A percentile compares a stretch with the other conserved stretches of the same genome.
phyloP scores from a whole-genome alignment of 1,140 invertebrate genomes.

The Metaphire vulgaris region DNA sequence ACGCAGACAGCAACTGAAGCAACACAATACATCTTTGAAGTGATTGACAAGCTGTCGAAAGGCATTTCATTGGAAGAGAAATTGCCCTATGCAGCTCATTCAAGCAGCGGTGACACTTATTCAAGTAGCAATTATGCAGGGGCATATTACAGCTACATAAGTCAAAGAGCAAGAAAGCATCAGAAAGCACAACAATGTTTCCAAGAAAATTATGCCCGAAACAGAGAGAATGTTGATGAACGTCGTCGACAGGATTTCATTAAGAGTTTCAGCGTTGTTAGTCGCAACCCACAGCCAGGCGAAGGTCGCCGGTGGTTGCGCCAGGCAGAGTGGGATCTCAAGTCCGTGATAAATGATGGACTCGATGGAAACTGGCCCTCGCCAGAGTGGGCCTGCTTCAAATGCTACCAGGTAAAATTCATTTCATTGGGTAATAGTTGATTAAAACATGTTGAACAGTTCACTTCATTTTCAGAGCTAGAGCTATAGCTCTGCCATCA shows the following conservation, averaged over 20 bases:
- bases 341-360: not conserved
- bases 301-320: slow-evolving; percentile 10
- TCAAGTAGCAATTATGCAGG: not conserved
- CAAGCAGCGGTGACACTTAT: slow-evolving; percentile 1
- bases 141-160: not conserved
- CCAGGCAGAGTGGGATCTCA: slow-evolving; percentile 3
- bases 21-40: slow-evolving; percentile 33
- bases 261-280: not conserved
- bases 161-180: not conserved
- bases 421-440: too few relatives aligned
- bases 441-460: not conserved
- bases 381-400: slow-evolving; percentile 3
- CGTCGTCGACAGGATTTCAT: not conserved
- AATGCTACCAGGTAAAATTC: slow-evolving; percentile 15
- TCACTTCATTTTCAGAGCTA: not conserved
- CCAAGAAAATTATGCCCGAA: not conserved
- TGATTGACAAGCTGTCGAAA: slow-evolving; percentile 27
- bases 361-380: not conserved
- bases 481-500: not conserved
- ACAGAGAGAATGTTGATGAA: not conserved
- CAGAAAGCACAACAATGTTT: not conserved
- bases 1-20: slow-evolving; percentile 36
- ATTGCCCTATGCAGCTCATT: not conserved
- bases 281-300: not conserved
- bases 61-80: slow-evolving; percentile 6